Evolutionary conservation across 2,888 invertebrate species (phyloP).

Genomic region (Aporophyla lueneburgensis): DNA sequence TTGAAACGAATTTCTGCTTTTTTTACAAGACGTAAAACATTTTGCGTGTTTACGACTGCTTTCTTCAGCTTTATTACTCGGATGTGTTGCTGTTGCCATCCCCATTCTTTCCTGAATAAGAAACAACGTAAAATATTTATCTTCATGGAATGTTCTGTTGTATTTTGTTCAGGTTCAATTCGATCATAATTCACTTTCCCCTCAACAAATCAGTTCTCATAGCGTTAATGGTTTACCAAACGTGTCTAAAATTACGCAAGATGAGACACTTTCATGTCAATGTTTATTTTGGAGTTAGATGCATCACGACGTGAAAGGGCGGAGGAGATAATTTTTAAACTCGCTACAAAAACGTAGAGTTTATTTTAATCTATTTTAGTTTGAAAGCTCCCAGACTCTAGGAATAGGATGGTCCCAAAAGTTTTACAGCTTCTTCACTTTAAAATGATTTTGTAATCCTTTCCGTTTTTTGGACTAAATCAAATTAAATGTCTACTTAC

Average conservation of each 20-base stretch:
- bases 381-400: conserved; percentile 34
- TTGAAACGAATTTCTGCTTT: conserved; percentile 19
- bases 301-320: conserved; percentile 41
- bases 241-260: conserved; percentile 72
- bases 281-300: conserved; percentile 67
- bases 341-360: conserved; percentile 46
- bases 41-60: conserved; percentile 49
- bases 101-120: conserved; percentile 26
- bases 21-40: conserved; percentile 40
- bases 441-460: not conserved
- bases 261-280: conserved; percentile 70
- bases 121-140: conserved; percentile 27
- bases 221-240: conserved; percentile 65
- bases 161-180: conserved; percentile 10
- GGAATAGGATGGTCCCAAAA: conserved; percentile 15
- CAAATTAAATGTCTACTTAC: not conserved
- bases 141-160: conserved; percentile 5
- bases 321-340: conserved; percentile 47
- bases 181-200: conserved; percentile 27
- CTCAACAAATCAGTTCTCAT: conserved; percentile 19
- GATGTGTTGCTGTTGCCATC: conserved; percentile 41
- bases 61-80: conserved; percentile 44
- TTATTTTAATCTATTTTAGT: conserved; percentile 50
- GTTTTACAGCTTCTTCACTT: conserved; percentile 19
- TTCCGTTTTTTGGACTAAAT: conserved; percentile 1